Evolutionary conservation across 1,140 invertebrate genomes (phyloP), one percentile per base, ranked within the genome.

Genomic region (Carcinoscorpius rotundicauda): DNA sequence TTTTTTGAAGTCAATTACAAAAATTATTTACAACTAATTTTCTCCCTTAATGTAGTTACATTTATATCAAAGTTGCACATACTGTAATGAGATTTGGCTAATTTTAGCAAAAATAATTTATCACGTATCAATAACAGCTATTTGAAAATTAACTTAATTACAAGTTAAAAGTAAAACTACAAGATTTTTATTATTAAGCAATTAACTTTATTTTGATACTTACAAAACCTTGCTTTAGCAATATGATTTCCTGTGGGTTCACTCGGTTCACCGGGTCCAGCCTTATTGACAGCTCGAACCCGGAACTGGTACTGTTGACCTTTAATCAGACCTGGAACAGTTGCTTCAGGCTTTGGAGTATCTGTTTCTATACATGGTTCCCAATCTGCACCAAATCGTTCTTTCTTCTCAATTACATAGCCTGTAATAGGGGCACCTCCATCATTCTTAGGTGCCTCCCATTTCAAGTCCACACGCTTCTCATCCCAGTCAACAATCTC

Each of bases 331-430:
- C 89, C 91, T 5, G 87, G 84, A 57, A 95, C 90, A 9, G 84
- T 85, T 51, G 86, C 91, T 75, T 93, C 87, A 65, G 85, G 85
- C 67, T 85, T 82, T 4, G 90, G 82, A 11, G 85, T 86, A 80
- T 87, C 72, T 11, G 74, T 77, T 50, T 74, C 76, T 10, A 68
- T 60, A 56, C 91, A 86, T 79, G 94, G 89, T 73, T 91, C 88
- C 93, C 93, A 97, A 50, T 84, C 81, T 5, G 84, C 84, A 4
- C 88, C 87, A 68, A 88, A 89, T 76, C 94, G 94, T 72, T 96
- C 92, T 76, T 93, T 96, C 81, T 94, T 96, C 78, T 99, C 96
- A 73, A 99, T 89, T 61, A 98, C 82, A 73, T 99, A 99, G 58
- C 91, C 89, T 56, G 86, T 89, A 72, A 99, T 97, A 52, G 95